These are phyloP conservation scores for Ursus arctos DNA, from an alignment of 2,113 vertebrate genomes.

Conservation along the genomic window DNA sequence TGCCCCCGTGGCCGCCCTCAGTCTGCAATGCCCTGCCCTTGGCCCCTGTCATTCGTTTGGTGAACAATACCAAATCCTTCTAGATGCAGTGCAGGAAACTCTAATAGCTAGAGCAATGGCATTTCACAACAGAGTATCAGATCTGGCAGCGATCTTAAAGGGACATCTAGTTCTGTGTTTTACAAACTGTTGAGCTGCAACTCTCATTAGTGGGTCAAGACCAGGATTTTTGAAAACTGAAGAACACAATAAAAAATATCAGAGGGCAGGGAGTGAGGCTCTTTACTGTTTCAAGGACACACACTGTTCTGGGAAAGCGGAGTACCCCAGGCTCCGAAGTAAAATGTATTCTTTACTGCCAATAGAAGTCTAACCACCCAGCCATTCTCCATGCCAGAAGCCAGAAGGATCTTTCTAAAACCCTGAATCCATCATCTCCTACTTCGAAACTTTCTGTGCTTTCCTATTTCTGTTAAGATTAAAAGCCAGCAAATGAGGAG, in stretches of 20 bases:
- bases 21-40: neutral
- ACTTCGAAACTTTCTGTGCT: neutral
- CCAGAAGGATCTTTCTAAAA: neutral
- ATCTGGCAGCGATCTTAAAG: neutral
- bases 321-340: neutral
- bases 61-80: neutral
- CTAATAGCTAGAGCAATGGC: neutral
- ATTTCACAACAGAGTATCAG: conserved; percentile 39
- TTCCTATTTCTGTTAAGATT: conserved; percentile 31
- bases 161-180: neutral
- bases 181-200: neutral
- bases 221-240: neutral
- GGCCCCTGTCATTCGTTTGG: neutral
- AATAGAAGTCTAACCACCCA: neutral
- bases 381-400: neutral
- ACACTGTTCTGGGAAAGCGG: neutral
- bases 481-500: neutral
- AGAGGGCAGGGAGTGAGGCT: neutral
- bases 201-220: neutral
- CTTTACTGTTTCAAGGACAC: neutral
- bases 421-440: neutral
- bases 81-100: neutral
- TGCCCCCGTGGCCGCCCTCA: neutral
- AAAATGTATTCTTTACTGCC: neutral
- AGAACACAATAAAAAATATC: conserved; percentile 4